Evolutionary conservation across 2,888 invertebrate genomes (phyloP).

Genomic region (Rhagium mordax): DNA sequence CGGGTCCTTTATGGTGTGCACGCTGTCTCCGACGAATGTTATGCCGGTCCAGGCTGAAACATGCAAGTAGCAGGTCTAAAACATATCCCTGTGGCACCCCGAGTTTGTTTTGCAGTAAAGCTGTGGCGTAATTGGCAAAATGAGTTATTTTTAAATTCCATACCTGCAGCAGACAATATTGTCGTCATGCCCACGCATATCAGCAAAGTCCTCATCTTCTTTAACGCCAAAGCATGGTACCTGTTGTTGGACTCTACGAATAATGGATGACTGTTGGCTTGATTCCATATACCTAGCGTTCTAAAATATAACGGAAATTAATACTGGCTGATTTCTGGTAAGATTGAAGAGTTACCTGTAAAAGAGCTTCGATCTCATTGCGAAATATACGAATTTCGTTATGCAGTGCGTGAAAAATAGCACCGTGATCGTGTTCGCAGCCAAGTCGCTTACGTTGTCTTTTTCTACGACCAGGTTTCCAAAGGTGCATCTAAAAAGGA

Average conservation of each 20-base stretch:
- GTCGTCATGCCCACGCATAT: constrained; percentile 79
- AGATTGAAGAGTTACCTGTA: constrained; percentile 75
- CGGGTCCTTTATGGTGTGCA: constrained; percentile 77
- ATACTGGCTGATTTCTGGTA: no score
- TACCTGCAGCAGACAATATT: constrained; percentile 75
- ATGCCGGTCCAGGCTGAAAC: constrained; percentile 81
- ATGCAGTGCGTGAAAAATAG: constrained; percentile 86
- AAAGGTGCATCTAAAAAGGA: constrained; percentile 71
- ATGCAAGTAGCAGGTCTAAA: no score
- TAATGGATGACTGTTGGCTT: constrained; percentile 86
- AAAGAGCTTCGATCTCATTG: constrained; percentile 80
- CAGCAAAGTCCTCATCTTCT: constrained; percentile 83
- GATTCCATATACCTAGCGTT: constrained; percentile 87
- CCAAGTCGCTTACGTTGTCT: constrained; percentile 81
- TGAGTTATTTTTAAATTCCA: constrained; percentile 47
- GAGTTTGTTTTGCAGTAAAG: no score
- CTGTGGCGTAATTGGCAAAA: no score
- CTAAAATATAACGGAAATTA: constrained; percentile 65
- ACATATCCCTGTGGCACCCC: no score
- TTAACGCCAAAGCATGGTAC: constrained; percentile 82
- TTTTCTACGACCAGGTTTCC: constrained; percentile 81
- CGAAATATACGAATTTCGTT: constrained; percentile 83
- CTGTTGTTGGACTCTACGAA: constrained; percentile 85
- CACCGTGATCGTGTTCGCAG: constrained; percentile 86
- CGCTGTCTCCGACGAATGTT: constrained; percentile 86